Conservation (phyloP, 2,888 invertebrate species). For the Drosophila siamana region DNA sequence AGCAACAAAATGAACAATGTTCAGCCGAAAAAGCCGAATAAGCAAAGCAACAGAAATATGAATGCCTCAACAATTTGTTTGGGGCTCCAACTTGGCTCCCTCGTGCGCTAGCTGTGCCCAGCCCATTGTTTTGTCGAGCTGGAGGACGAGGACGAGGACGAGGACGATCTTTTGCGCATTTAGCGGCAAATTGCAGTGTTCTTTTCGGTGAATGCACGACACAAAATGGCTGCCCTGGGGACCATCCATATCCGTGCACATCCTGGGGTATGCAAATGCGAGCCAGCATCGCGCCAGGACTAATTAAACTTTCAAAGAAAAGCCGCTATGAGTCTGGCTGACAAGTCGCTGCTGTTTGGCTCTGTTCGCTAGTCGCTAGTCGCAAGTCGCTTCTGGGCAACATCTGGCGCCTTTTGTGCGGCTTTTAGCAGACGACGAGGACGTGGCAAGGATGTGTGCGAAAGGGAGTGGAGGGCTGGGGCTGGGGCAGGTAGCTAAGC, state of each 20-base stretch:
- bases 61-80: conserved; percentile 51
- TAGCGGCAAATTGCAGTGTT: conserved; percentile 74
- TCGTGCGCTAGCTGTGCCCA: not conserved
- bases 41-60: conserved; percentile 5
- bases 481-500: conserved; percentile 71
- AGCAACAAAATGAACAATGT: conserved; percentile 45
- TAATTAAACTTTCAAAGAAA: conserved; percentile 78
- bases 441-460: not conserved
- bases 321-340: conserved; percentile 59
- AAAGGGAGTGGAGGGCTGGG: too few relatives aligned
- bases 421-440: conserved; percentile 68
- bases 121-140: conserved; percentile 36
- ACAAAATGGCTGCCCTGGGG: conserved; percentile 64
- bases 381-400: conserved; percentile 50
- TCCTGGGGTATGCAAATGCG: conserved; percentile 71
- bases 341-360: conserved; percentile 21
- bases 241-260: conserved; percentile 12
- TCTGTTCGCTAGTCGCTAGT: not conserved
- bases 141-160: too few relatives aligned
- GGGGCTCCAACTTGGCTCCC: conserved; percentile 53
- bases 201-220: conserved; percentile 40
- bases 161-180: conserved; percentile 65
- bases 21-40: conserved; percentile 2
- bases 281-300: conserved; percentile 54
- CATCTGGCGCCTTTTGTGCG: conserved; percentile 72